Evolutionary conservation across 92 coral and sea anemone genomes (phyloP).

Genomic region (Epizoanthus scotinus): DNA sequence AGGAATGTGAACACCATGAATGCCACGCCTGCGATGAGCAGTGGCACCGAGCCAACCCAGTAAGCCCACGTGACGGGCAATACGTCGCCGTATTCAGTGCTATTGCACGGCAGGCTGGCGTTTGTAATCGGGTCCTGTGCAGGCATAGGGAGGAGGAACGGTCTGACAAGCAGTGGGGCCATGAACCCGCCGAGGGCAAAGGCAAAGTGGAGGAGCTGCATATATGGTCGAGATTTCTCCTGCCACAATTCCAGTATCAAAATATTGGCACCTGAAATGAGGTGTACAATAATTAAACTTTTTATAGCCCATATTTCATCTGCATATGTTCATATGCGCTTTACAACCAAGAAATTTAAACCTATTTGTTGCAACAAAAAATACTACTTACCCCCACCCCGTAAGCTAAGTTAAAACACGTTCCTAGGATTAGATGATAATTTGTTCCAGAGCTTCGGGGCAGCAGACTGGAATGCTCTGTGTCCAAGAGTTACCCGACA

Average conservation of each 20-base stretch:
- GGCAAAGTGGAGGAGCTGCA: conserved; percentile 86
- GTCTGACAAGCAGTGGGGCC: conserved; percentile 76
- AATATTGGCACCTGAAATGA: conserved; percentile 83
- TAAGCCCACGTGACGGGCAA: conserved; percentile 80
- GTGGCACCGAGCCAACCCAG: conserved; percentile 72
- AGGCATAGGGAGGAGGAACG: conserved; percentile 65
- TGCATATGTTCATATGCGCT: no score
- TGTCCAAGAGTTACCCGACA: no score
- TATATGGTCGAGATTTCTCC: conserved; percentile 72
- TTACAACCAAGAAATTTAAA: no score
- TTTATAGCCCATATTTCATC: no score
- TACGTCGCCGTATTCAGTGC: conserved; percentile 20
- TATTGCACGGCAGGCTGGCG: conserved; percentile 22
- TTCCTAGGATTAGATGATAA: no score
- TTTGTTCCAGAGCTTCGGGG: no score
- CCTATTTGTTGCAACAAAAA: no score
- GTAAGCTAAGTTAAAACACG: no score
- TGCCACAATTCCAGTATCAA: conserved; percentile 79
- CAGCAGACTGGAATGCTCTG: no score
- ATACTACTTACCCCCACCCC: no score
- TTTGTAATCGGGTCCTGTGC: conserved; percentile 15
- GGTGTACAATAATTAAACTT: no score
- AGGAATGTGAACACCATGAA: conserved; percentile 60
- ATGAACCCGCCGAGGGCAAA: conserved; percentile 90
- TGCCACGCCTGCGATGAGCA: conserved; percentile 60